Base-by-base conservation (phyloP, 30 jellyfish, hydroid and myxozoan genomes). In the Aurelia coerulea region DNA sequence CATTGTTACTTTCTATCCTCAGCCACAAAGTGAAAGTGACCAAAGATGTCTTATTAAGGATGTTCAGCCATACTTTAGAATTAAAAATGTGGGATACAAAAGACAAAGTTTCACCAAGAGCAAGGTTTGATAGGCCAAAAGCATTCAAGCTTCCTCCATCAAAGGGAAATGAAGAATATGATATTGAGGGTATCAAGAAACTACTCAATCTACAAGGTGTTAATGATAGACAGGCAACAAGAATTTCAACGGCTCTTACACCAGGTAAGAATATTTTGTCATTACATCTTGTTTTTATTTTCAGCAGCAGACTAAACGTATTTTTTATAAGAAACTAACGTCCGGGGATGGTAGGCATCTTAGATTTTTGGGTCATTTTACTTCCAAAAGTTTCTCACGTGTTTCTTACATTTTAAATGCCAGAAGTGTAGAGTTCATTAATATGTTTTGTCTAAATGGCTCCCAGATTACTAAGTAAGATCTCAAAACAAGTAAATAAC, bases 71-170 rank as follows among this genome's bases (percentile, higher is more conserved):
- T 74, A 63, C 90, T 6, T 35, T 95, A 72, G 99, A 81, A 35
- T 66, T 95, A 39, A 89, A 95, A 58, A 70, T 95, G 14, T 95
- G 99, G 99, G 97, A 88, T 73, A 32, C 99, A 18, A 95, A 95
- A 62, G 97, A 95, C 89, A 89, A 78, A 62, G 99, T 95, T 1
- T 89, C 99, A 0, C 93, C 97, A n/a, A 84, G 90, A 74, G 99
- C 99, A 70, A 84, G 99, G 68, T 95, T 95, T 95, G 99, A 95
- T 76, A 78, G 99, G 58, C 99, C 99, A 62, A 95, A 95, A 64
- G 99, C 96, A 62, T 95, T 95, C 83, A 91, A 85, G 49, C 70
- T 95, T 18, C 99, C 99, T 4, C 97, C 33, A 63, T 37, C 84
- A 2, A 84, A 82, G 51, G 92, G 87, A 2, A 66, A 49, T 51